These are phyloP conservation scores for Tridacna crocea DNA, from an alignment of 2,888 invertebrate species.

Conservation along the genomic window DNA sequence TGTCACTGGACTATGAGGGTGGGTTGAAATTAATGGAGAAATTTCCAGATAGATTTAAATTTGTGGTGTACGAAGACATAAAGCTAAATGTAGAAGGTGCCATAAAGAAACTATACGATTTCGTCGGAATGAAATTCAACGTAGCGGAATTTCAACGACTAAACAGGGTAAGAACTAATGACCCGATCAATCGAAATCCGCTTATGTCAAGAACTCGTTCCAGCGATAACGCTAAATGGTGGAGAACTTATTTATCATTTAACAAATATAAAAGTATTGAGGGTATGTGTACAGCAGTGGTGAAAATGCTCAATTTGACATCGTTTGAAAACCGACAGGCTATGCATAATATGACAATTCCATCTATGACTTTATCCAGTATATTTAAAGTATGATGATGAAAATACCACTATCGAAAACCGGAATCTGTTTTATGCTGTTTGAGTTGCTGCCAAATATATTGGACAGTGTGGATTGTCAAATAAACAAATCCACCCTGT, in stretches of 20 bases:
- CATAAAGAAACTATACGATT: conserved; percentile 42
- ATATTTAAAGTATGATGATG: not conserved
- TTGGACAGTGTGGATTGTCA: too few species aligned
- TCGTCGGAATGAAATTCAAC: conserved; percentile 47
- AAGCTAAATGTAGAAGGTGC: conserved; percentile 28
- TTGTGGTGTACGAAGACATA: conserved; percentile 57
- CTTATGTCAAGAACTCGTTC: conserved; percentile 26
- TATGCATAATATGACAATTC: conserved; percentile 25
- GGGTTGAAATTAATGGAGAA: conserved; percentile 32
- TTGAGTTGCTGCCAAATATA: too few species aligned
- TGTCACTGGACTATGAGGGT: conserved; percentile 40
- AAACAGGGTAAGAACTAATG: conserved; percentile 44
- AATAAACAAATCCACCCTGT: too few species aligned
- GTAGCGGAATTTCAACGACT: conserved; percentile 13
- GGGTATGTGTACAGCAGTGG: conserved; percentile 34
- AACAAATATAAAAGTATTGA: conserved; percentile 28
- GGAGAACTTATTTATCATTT: conserved; percentile 45
- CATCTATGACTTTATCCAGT: conserved; percentile 34
- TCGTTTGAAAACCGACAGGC: conserved; percentile 31
- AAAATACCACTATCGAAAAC: not conserved
- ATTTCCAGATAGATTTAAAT: conserved; percentile 46
- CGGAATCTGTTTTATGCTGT: too few species aligned
- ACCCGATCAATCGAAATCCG: conserved; percentile 25
- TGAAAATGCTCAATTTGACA: conserved; percentile 36
- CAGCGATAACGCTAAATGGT: conserved; percentile 52